Conservation (phyloP, 2,113 vertebrate species). For the Peucedramus taeniatus region DNA sequence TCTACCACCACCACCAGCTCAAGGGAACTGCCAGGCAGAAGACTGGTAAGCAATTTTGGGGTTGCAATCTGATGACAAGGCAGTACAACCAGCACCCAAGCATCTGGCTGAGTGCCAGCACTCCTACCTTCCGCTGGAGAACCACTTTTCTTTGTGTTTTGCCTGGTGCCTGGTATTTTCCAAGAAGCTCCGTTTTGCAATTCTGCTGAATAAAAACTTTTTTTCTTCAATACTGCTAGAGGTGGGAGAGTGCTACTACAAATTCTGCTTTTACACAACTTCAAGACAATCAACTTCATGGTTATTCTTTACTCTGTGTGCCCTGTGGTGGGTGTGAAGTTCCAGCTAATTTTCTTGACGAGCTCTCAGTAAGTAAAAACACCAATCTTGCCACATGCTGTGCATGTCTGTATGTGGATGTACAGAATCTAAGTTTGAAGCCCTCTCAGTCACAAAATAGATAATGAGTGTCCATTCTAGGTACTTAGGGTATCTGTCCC, state of each 20-base stretch:
- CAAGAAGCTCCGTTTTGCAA: constrained; percentile 70
- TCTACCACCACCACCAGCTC: constrained; percentile 23
- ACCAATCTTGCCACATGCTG: not conserved
- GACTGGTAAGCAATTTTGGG: constrained; percentile 48
- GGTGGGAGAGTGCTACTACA: not conserved
- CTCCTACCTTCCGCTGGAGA: constrained; percentile 73
- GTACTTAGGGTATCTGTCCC: not conserved
- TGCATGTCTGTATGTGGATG: not conserved
- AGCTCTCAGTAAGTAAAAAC: not conserved
- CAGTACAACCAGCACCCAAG: constrained; percentile 54
- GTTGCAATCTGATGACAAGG: constrained; percentile 33
- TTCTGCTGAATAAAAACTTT: constrained; percentile 79
- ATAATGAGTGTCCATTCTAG: not conserved
- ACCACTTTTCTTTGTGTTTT: constrained; percentile 76
- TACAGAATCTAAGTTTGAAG: not conserved
- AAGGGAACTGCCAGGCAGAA: constrained; percentile 59
- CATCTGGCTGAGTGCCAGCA: constrained; percentile 31
- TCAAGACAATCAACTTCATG: not conserved
- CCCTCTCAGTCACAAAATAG: not conserved
- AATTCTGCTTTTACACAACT: not conserved
- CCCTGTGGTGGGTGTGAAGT: not conserved
- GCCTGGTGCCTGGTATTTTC: constrained; percentile 72
- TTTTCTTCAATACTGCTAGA: constrained; percentile 62
- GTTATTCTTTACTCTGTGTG: fast-evolving
- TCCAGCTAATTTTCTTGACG: not conserved